Base-by-base conservation (phyloP, 2,113 vertebrate genomes). In the Onychostruthus taczanowskii region DNA sequence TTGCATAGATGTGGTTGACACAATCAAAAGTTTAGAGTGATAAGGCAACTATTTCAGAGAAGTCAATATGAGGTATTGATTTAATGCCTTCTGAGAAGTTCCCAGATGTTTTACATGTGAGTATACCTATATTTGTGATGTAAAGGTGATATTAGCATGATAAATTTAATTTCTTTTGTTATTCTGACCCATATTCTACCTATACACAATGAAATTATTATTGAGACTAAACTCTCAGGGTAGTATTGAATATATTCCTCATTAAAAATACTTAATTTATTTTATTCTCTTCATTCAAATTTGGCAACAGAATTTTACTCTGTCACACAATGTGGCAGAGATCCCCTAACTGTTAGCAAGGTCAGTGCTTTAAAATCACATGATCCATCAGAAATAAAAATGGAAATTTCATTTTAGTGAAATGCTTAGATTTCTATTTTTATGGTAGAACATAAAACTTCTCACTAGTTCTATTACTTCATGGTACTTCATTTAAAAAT, bases 351-450 rank as follows among this genome's bases (percentile, higher is more conserved):
- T 56, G 44, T 56, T 72, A n/a, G 22, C 12, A 80, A 77, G 37
- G 66, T 90, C 26, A 33, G 13, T 69, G n/a, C 23, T 43, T 9
- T 39, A 80, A 66, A 69, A 80, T 69, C 79, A 73, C 62, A 35
- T 19, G 62, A 66, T 80, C 11, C 31, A 46, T 90, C 84, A 83
- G 59, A 93, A 92, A 84, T 8, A 89, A 58, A 95, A 93, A 85
- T 41, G 37, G 44, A 80, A 80, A 69, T 77, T 94, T 80, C 67
- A 39, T 79, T 88, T 72, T 86, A 58, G 33, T 35, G 19, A 90
- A 69, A 92, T n/a, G 31, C 21, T 93, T 62, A 70, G 26, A 79
- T 82, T 82, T 88, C 43, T 53, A 53, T 68, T 96, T 96, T 96
- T 91, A 91, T 58, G 10, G 13, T 9, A 77, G 50, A 92, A 35